Evolutionary conservation across 2,888 invertebrate genomes (phyloP).

Genomic region (Chrysotoxum bicinctum): DNA sequence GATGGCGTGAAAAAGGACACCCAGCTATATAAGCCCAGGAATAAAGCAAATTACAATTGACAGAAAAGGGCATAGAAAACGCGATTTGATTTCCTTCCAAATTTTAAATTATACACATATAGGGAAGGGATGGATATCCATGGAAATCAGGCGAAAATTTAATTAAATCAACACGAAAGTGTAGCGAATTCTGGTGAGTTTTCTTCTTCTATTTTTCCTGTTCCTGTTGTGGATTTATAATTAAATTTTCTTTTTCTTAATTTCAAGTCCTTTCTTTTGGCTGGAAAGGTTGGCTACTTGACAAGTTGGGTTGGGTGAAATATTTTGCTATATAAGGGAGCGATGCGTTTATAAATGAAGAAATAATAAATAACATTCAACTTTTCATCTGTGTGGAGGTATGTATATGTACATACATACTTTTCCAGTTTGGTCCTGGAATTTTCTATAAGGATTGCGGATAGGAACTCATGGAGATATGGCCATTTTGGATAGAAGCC

Average conservation of each 20-base stretch:
- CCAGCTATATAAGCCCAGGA: background rate
- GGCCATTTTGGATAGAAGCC: slow-evolving; percentile 58
- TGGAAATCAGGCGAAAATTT: slow-evolving; percentile 56
- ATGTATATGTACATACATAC: background rate
- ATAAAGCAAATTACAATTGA: slow-evolving; percentile 52
- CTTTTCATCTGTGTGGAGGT: background rate
- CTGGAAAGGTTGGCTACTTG: slow-evolving; percentile 10
- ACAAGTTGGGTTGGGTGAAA: background rate
- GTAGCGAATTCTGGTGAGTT: slow-evolving; percentile 45
- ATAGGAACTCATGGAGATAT: slow-evolving; percentile 31
- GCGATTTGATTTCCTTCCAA: slow-evolving; percentile 36
- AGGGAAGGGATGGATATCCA: slow-evolving; percentile 18
- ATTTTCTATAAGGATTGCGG: slow-evolving; percentile 8
- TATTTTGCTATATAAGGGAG: slow-evolving; percentile 11
- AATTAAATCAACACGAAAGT: slow-evolving; percentile 56
- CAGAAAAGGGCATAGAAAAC: slow-evolving; percentile 23
- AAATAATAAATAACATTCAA: slow-evolving; percentile 51
- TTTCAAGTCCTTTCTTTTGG: slow-evolving; percentile 33
- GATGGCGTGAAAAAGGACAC: slow-evolving; percentile 53
- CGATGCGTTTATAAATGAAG: slow-evolving; percentile 3
- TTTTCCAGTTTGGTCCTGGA: background rate
- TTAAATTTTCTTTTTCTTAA: slow-evolving; percentile 56
- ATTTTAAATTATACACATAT: slow-evolving; percentile 8
- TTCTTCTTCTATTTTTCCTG: background rate
- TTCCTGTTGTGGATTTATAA: slow-evolving; percentile 32